phyloP scores from a whole-genome alignment of 2,888 invertebrate genomes.

The Bombylius discolor region DNA sequence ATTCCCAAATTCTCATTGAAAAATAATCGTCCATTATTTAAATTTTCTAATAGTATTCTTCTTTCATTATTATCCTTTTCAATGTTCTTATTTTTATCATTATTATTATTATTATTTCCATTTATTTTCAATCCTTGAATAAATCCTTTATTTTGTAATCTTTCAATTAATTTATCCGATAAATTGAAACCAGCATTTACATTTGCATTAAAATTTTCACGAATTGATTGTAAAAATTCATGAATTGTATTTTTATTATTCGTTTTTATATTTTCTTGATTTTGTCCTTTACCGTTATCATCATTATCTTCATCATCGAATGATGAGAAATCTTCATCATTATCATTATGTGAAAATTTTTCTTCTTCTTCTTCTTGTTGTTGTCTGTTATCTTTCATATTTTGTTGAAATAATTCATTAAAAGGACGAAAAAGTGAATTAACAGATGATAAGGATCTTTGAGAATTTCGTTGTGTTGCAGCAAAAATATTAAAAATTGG shows the following conservation, averaged over 20 bases:
- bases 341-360: no score
- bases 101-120: background rate
- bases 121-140: background rate
- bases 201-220: background rate
- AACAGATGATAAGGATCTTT: background rate
- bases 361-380: no score
- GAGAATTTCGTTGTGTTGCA: background rate
- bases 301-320: background rate
- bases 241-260: background rate
- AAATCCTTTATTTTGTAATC: background rate
- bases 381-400: no score
- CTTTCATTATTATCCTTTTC: no score
- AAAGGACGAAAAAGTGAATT: no score
- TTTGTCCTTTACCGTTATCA: background rate
- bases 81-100: background rate
- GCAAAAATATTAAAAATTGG: background rate
- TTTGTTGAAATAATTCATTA: no score
- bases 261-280: no score
- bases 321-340: background rate
- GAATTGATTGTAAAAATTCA: background rate
- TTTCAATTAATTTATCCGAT: background rate
- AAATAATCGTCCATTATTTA: background rate
- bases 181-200: background rate
- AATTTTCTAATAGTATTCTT: no score
- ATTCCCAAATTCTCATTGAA: conserved; percentile 14